Percentiles rank a stretch among this genome's conserved stretches.
Evolutionary conservation across 2,888 invertebrate species (phyloP).

Genomic region (Cataglyphis livida): DNA sequence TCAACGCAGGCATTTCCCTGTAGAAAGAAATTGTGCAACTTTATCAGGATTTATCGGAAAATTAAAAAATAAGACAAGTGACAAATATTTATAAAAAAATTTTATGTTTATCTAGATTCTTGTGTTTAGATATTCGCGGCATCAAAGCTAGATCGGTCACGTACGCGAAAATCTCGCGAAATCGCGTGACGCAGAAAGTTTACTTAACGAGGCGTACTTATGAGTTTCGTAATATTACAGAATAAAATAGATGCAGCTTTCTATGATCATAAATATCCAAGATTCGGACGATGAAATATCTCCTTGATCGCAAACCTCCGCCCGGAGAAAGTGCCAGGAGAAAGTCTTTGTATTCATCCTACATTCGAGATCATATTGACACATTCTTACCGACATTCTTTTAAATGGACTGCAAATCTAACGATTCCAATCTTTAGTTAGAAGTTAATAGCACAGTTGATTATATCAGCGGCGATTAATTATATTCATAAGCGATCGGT

Average conservation of each 20-base stretch:
- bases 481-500: not conserved
- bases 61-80: not conserved
- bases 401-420: conserved; percentile 59
- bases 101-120: not conserved
- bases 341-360: conserved; percentile 75
- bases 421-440: conserved; percentile 18
- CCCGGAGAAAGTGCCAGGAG: conserved; percentile 77
- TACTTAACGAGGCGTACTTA: conserved; percentile 1
- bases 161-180: not conserved
- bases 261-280: conserved; percentile 26
- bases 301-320: conserved; percentile 54
- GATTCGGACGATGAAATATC: conserved; percentile 41
- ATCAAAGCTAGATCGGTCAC: not conserved
- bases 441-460: not conserved
- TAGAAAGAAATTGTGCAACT: conserved; percentile 7
- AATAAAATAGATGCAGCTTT: conserved; percentile 38
- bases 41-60: not conserved
- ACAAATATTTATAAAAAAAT: not conserved
- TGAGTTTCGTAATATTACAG: conserved; percentile 31
- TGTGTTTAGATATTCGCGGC: not conserved
- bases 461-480: not conserved
- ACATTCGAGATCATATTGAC: conserved; percentile 65
- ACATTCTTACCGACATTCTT: conserved; percentile 46
- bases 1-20: conserved; percentile 92
- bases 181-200: conserved; percentile 17